These are phyloP conservation scores for Hypolimnas misippus DNA, from an alignment of 2,888 invertebrate species.

Conservation along the genomic window DNA sequence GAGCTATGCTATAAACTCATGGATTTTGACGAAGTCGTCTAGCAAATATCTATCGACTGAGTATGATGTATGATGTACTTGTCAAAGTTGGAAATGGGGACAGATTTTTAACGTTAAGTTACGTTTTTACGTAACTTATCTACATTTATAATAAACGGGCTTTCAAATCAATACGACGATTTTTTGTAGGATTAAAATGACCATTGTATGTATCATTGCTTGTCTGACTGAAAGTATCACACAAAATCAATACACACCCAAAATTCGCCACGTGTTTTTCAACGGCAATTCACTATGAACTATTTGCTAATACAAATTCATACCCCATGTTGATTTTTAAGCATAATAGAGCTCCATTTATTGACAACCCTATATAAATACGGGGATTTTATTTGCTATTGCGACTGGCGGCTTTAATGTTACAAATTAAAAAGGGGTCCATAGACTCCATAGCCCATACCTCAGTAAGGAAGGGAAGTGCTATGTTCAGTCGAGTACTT, in stretches of 20 bases:
- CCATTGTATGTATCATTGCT: not conserved
- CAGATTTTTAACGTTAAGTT: no score
- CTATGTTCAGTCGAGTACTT: not conserved
- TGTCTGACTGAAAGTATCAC: not conserved
- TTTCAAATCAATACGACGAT: no score
- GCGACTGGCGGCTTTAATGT: conserved; percentile 38
- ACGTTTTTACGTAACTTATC: no score
- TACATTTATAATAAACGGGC: no score
- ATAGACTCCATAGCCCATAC: no score
- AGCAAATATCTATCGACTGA: no score
- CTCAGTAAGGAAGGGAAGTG: conserved; percentile 5
- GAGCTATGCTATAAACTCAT: no score
- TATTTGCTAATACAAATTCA: conserved; percentile 12
- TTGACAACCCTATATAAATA: conserved; percentile 50
- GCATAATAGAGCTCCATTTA: conserved; percentile 48
- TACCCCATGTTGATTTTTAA: conserved; percentile 44
- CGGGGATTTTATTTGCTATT: conserved; percentile 43
- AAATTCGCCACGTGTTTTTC: conserved; percentile 2
- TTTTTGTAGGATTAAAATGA: no score
- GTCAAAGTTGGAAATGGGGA: no score
- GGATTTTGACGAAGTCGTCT: no score
- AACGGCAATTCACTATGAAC: conserved; percentile 14
- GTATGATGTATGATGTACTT: no score
- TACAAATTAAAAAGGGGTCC: conserved; percentile 42
- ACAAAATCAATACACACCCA: not conserved